A percentile compares a stretch with the other conserved stretches of the same genome.
phyloP scores from a whole-genome alignment of 2,888 invertebrate species.

The Pasiphila rectangulata region DNA sequence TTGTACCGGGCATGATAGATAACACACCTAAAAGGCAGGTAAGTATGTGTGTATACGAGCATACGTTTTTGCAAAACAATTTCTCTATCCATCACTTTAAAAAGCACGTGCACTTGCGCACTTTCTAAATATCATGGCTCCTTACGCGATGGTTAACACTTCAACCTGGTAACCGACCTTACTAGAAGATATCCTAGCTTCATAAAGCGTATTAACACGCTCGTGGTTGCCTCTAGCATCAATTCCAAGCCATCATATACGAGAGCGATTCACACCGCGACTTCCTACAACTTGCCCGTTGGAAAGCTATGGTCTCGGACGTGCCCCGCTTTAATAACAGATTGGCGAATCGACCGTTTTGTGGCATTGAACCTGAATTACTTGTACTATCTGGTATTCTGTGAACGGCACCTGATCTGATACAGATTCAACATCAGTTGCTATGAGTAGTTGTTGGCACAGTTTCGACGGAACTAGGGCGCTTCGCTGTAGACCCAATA shows the following conservation, averaged over 20 bases:
- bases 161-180: no score
- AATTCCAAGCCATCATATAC: background rate
- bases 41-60: no score
- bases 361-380: constrained; percentile 35
- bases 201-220: background rate
- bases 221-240: background rate
- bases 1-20: no score
- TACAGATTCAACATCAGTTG: constrained; percentile 3
- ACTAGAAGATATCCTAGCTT: no score
- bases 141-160: no score
- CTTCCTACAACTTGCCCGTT: constrained; percentile 16
- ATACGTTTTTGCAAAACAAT: no score
- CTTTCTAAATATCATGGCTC: no score
- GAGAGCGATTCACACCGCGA: constrained; percentile 2
- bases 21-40: no score
- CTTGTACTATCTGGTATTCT: background rate
- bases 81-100: no score
- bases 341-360: constrained; percentile 17
- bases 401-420: constrained; percentile 6
- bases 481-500: no score
- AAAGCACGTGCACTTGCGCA: no score
- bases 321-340: constrained; percentile 28
- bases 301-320: constrained; percentile 30
- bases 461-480: background rate
- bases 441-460: background rate